Percentiles rank a stretch among this genome's conserved stretches.
phyloP scores from a whole-genome alignment of 1,140 invertebrate species.

The Cherax quadricarinatus region DNA sequence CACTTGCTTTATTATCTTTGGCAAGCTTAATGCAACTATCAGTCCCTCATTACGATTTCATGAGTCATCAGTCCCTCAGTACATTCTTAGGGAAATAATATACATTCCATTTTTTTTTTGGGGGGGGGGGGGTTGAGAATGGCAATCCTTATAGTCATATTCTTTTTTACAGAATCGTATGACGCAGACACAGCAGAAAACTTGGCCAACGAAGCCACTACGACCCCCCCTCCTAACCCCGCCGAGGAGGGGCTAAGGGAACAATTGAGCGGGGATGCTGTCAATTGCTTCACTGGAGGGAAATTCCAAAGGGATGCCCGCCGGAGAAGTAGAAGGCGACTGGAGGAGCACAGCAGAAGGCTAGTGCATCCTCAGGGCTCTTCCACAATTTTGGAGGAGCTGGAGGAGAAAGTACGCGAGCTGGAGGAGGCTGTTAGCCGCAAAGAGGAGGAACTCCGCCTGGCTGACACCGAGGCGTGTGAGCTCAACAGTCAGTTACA shows the following conservation, averaged over 20 bases:
- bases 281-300: slow-evolving; percentile 8
- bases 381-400: slow-evolving; percentile 66
- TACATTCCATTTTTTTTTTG: not conserved
- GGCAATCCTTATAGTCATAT: not conserved
- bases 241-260: slow-evolving; percentile 60
- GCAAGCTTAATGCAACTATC: no score
- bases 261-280: slow-evolving; percentile 55
- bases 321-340: slow-evolving; percentile 43
- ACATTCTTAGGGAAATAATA: no score
- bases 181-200: slow-evolving; percentile 68
- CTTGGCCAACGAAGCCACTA: slow-evolving; percentile 66
- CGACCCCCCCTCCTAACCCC: slow-evolving; percentile 67
- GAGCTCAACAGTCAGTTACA: slow-evolving; percentile 60
- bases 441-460: slow-evolving; percentile 68
- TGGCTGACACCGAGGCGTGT: slow-evolving; percentile 65
- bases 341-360: slow-evolving; percentile 40
- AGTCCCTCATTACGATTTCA: no score
- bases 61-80: no score
- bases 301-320: slow-evolving; percentile 54
- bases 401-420: slow-evolving; percentile 71
- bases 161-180: slow-evolving; percentile 27
- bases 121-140: no score
- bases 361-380: slow-evolving; percentile 47
- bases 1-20: no score
- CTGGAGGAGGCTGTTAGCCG: slow-evolving; percentile 66